Evolutionary conservation across 2,888 invertebrate genomes (phyloP).

Genomic region (Caenorhabditis sp.): DNA sequence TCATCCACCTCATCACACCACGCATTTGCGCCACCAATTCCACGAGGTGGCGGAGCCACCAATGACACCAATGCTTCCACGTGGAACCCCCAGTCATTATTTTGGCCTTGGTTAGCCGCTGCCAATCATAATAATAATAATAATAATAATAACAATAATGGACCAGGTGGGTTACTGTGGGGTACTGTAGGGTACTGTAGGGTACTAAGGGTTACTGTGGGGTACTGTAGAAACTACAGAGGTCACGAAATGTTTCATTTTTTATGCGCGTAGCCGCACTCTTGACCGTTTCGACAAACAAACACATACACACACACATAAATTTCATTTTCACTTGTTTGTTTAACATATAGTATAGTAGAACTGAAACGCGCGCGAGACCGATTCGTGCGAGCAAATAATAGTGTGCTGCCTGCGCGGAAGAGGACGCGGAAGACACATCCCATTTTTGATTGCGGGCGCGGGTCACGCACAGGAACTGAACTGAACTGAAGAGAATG

Average conservation of each 20-base stretch:
- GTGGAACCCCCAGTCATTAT: constrained; percentile 9
- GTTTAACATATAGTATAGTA: background rate
- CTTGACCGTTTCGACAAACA: background rate
- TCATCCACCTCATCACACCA: constrained; percentile 22
- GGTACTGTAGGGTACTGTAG: background rate
- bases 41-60: too few relatives aligned
- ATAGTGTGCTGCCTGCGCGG: constrained; percentile 22
- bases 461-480: constrained; percentile 32
- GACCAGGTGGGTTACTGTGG: background rate
- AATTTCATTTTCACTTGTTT: background rate
- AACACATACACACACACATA: background rate
- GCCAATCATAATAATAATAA: background rate
- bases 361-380: background rate
- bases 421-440: constrained; percentile 38
- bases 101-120: constrained; percentile 44
- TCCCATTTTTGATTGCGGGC: background rate
- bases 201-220: too few relatives aligned
- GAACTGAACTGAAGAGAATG: too few relatives aligned
- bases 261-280: background rate
- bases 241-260: background rate
- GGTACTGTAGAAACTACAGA: background rate
- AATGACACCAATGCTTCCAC: too few relatives aligned
- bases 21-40: constrained; percentile 30
- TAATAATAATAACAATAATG: background rate
- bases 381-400: background rate